Base-by-base conservation (phyloP, 2,113 vertebrate species). In the Charadrius vociferus region DNA sequence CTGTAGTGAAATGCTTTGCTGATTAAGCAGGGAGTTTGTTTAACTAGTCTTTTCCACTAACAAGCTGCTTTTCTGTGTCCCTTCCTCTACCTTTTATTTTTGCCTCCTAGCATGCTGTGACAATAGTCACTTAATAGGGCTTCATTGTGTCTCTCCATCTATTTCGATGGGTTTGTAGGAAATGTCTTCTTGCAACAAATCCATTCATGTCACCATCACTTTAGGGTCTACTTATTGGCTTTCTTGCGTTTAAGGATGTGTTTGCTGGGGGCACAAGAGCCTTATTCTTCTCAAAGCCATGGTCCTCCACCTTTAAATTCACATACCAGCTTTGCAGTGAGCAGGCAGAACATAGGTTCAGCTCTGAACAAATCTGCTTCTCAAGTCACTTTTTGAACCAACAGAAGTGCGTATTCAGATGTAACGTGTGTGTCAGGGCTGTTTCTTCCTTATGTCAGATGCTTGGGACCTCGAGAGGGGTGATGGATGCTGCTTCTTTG, bases 1-100 rank as follows among this genome's bases (percentile, higher is more conserved):
- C 84, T 86, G 81, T 53, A 81, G 67, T 36, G 86, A 73, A 80
- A 65, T 83, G 63, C 50, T 91, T 78, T 82, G 83, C 87, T 95
- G 49, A 70, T 63, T 66, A 78, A 82, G 66, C 41, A 58, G 37
- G 32, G 37, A 59, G 43, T 73, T 90, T 88, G 50, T 86, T 94
- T 93, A 73, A 81, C 49, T 39, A 24, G 59, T 63, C n/a, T 86
- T 53, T 91, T 90, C 67, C 24, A 2, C 81, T 97, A 83, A 91
- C 12, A 47, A 93, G 66, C 39, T 90, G 78, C 63, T 94, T 90
- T 66, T 87, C 45, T 88, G 6, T 84, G 65, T 87, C 70, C n/a
- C 24, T 95, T 94, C 70, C 52, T 94, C 70, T 80, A 15, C 52
- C 36, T 82, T 94, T 94, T 89, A 12, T 89, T 93, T 94, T 89